phyloP scores from a whole-genome alignment of 2,888 invertebrate species.

The Malthinus flaveolus region DNA sequence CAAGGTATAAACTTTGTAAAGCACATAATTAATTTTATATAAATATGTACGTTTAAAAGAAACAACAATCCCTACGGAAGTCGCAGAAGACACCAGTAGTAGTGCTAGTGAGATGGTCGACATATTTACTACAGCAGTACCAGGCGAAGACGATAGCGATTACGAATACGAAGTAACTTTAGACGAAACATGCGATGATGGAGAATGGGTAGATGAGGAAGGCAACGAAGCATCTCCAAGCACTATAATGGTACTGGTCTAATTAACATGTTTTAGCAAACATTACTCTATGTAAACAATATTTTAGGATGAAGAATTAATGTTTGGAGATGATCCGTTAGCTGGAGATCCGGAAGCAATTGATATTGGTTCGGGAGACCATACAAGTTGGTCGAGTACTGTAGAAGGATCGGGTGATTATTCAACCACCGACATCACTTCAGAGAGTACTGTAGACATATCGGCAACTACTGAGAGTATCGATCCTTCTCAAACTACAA shows the following conservation, averaged over 20 bases:
- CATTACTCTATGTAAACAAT: neutral
- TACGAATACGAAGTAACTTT: constrained; percentile 60
- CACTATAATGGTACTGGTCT: no score
- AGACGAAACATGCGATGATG: constrained; percentile 58
- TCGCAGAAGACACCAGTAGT: neutral
- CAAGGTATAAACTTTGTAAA: constrained; percentile 58
- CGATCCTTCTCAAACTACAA: constrained; percentile 7
- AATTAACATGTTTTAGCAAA: no score
- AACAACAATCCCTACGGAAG: neutral
- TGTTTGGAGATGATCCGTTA: constrained; percentile 17
- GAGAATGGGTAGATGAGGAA: constrained; percentile 56
- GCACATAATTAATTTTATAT: no score
- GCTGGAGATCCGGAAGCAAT: neutral
- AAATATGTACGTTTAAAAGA: no score
- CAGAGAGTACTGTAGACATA: constrained; percentile 7
- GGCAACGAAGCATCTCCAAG: constrained; percentile 39
- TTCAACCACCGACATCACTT: constrained; percentile 7
- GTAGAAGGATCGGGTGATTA: constrained; percentile 35
- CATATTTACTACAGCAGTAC: constrained; percentile 9
- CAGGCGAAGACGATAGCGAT: constrained; percentile 42
- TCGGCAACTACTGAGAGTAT: constrained; percentile 25
- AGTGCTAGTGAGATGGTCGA: neutral
- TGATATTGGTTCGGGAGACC: constrained; percentile 45
- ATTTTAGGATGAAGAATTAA: constrained; percentile 13
- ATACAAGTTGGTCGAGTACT: constrained; percentile 25